Conservation (phyloP, 1,140 invertebrate genomes). For the Drosophila watanabei region DNA sequence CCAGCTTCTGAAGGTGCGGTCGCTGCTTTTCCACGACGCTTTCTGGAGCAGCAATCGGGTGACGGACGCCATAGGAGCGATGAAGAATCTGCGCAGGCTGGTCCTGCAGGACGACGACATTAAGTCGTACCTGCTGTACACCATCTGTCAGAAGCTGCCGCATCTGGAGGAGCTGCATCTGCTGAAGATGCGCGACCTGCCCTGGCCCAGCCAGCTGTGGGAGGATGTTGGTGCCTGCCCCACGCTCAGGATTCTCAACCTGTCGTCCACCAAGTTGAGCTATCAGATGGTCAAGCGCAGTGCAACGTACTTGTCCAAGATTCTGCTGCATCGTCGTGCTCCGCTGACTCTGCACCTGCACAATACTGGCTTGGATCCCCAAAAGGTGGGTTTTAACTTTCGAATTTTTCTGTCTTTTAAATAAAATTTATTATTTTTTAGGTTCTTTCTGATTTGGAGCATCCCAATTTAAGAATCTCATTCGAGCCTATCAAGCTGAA, state of each 20-base stretch:
- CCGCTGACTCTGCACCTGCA: slow-evolving; percentile 36
- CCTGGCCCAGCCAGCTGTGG: slow-evolving; percentile 47
- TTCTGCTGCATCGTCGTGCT: slow-evolving; percentile 1
- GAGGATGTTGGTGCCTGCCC: slow-evolving; percentile 18
- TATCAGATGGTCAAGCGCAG: slow-evolving; percentile 10
- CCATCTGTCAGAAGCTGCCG: slow-evolving; percentile 26
- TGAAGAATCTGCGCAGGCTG: slow-evolving; percentile 54
- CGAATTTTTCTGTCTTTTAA: not conserved
- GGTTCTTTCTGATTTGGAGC: slow-evolving; percentile 9
- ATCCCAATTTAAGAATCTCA: slow-evolving; percentile 43
- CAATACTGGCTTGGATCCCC: slow-evolving; percentile 11
- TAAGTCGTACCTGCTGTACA: slow-evolving; percentile 22
- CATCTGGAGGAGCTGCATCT: slow-evolving; percentile 58
- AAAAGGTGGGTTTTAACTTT: slow-evolving; percentile 5
- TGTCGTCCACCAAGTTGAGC: slow-evolving; percentile 34
- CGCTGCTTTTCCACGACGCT: slow-evolving; percentile 59
- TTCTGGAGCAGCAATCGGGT: slow-evolving; percentile 53
- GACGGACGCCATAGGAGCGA: slow-evolving; percentile 6
- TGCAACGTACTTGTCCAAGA: not conserved
- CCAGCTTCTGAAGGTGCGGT: slow-evolving; percentile 26
- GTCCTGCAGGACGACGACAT: slow-evolving; percentile 64
- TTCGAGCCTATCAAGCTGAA: slow-evolving; percentile 43
- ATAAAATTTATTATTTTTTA: not conserved
- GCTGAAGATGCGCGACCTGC: slow-evolving; percentile 53
- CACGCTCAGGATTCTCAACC: slow-evolving; percentile 30